These are phyloP conservation scores for Spea hammondii DNA, from an alignment of 2,797 vertebrate species.

Conservation along the genomic window DNA sequence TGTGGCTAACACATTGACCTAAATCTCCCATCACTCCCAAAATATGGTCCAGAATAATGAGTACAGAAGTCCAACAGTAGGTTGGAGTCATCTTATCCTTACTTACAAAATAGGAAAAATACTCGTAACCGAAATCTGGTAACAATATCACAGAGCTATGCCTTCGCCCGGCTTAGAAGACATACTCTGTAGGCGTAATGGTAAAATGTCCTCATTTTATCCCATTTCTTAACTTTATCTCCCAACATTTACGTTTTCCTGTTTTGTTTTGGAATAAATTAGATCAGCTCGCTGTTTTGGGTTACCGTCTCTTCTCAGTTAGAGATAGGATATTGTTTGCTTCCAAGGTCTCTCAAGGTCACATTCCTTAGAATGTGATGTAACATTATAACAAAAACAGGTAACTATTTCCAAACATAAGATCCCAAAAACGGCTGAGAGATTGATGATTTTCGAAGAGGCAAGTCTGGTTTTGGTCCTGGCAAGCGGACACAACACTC, in stretches of 20 bases:
- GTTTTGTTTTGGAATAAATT: background rate
- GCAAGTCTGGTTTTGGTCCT: conserved; percentile 1
- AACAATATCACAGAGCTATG: no score
- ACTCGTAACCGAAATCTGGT: no score
- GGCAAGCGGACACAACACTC: conserved; percentile 7
- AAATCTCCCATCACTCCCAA: no score
- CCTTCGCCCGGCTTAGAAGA: no score
- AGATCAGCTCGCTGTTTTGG: background rate
- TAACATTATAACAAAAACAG: conserved; percentile 1
- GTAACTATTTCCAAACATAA: background rate
- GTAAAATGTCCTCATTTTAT: background rate
- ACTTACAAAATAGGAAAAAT: no score
- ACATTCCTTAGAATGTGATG: background rate
- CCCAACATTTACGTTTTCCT: background rate
- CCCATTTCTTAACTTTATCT: background rate
- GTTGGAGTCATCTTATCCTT: no score
- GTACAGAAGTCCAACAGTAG: no score
- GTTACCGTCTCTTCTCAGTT: conserved; percentile 5
- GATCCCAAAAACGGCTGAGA: no score
- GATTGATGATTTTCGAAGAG: background rate
- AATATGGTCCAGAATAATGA: no score
- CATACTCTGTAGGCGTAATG: background rate
- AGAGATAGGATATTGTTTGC: background rate
- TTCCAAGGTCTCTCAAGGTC: background rate
- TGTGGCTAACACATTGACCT: no score